Conservation (phyloP, 2,888 invertebrate species). For the Epinotia nisella region DNA sequence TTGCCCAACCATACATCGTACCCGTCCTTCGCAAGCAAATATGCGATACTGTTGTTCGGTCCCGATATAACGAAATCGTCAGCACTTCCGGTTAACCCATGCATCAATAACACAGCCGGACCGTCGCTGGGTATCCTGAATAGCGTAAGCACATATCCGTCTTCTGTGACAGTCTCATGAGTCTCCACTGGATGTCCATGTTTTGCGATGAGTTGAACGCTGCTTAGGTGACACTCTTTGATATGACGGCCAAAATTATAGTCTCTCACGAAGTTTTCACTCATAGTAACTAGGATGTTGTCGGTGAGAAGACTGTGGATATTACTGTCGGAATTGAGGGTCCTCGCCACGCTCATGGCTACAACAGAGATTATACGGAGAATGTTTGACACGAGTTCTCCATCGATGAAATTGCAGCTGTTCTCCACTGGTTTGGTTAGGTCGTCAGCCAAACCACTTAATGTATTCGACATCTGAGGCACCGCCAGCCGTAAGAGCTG, state of each 20-base stretch:
- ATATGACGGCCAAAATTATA: slow-evolving; percentile 55
- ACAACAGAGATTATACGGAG: neutral
- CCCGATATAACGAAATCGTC: slow-evolving; percentile 70
- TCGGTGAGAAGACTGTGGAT: slow-evolving; percentile 51
- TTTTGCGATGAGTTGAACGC: slow-evolving; percentile 59
- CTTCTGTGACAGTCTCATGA: slow-evolving; percentile 61
- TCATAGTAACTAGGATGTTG: slow-evolving; percentile 46
- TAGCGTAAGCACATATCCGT: slow-evolving; percentile 64
- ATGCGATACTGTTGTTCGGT: slow-evolving; percentile 65
- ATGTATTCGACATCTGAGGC: neutral
- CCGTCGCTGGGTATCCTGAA: slow-evolving; percentile 66
- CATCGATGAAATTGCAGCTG: slow-evolving; percentile 1
- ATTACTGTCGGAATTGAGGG: slow-evolving; percentile 48
- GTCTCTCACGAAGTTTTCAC: slow-evolving; percentile 44
- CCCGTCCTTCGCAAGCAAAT: slow-evolving; percentile 84
- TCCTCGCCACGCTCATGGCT: slow-evolving; percentile 2
- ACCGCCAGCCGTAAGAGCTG: neutral
- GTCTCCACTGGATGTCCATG: slow-evolving; percentile 62
- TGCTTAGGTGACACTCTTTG: slow-evolving; percentile 59
- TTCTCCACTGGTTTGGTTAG: neutral
- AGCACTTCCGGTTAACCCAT: slow-evolving; percentile 67
- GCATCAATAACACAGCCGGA: slow-evolving; percentile 67
- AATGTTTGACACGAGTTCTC: slow-evolving; percentile 6
- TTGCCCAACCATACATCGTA: slow-evolving; percentile 93
- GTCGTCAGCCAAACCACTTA: neutral